phyloP scores from a whole-genome alignment of 1,140 invertebrate genomes.

The Drosophila neocordata region DNA sequence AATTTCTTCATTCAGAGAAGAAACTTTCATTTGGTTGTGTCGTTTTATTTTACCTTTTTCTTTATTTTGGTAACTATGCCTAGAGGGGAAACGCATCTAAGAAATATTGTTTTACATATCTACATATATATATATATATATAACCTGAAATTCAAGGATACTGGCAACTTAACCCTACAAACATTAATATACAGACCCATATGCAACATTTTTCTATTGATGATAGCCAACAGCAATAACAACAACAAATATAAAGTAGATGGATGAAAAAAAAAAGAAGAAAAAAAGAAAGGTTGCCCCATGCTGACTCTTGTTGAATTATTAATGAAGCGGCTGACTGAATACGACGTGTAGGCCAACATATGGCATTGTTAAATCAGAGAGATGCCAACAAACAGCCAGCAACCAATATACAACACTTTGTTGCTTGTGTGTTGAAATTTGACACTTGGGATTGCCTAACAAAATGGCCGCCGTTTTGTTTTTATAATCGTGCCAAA shows the following conservation, averaged over 20 bases:
- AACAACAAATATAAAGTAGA: neutral
- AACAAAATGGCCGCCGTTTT: constrained; percentile 1
- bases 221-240: constrained; percentile 22
- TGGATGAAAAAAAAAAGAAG: neutral
- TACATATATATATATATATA: constrained; percentile 31
- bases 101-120: constrained; percentile 14
- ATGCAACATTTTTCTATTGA: constrained; percentile 64
- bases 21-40: constrained; percentile 41
- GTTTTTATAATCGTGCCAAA: constrained; percentile 12
- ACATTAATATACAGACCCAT: constrained; percentile 2
- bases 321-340: constrained; percentile 66
- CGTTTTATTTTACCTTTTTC: constrained; percentile 13
- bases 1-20: neutral
- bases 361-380: constrained; percentile 61
- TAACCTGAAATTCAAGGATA: constrained; percentile 16
- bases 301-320: constrained; percentile 66
- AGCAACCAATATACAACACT: constrained; percentile 28
- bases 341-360: constrained; percentile 19
- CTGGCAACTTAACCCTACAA: neutral
- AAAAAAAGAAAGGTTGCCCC: constrained; percentile 50
- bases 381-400: constrained; percentile 20
- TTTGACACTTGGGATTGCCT: constrained; percentile 39
- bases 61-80: neutral
- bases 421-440: constrained; percentile 48
- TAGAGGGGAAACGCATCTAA: constrained; percentile 1